Evolutionary conservation across 2,113 vertebrate genomes (phyloP), one percentile per base, ranked within the genome.

Genomic region (Triplophysa rosa): DNA sequence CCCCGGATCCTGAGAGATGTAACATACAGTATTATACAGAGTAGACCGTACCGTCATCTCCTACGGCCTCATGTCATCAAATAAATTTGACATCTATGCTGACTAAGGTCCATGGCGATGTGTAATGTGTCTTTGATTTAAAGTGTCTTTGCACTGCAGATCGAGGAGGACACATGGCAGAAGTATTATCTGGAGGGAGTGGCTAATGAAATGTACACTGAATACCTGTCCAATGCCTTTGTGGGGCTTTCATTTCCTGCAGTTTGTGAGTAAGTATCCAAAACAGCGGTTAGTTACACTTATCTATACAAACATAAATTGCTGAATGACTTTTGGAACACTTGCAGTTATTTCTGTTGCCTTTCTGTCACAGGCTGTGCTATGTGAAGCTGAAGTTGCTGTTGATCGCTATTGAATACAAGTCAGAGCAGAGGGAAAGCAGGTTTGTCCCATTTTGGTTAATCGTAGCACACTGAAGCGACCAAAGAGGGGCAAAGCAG

Each of bases 131-230:
- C n/a, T n/a, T n/a, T 76, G 42, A 69, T 19, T 40, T 49, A 9
- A 67, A 79, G 29, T 66, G 54, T 58, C 14, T 78, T 52, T 75
- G 49, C 47, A 62, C 84, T 84, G 89, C 88, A 99, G 98, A 99
- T 99, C 86, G 97, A 99, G 87, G 98, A 99, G 90, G 98, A 99
- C 90, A 99, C 98, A 0, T 99, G 97, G 98, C 98, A 99, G 91
- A 99, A 99, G 86, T 99, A 99, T 89, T 99, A 99, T 87, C 90
- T 99, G 88, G 98, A 99, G 93, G 98, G 98, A 86, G 98, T 99
- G 86, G 92, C 98, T 86, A 99, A 99, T 93, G 98, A 99, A 94
- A 99, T 99, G 98, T 99, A 99, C 91, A 99, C 98, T 82, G 98
- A 99, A 91, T 99, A 99, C 91, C 92, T 99, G 90, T 99, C 98